A percentile compares a stretch with the other conserved stretches of the same genome.
Conservation (phyloP, 2,888 invertebrate species). For the Acrobeloides nanus region DNA sequence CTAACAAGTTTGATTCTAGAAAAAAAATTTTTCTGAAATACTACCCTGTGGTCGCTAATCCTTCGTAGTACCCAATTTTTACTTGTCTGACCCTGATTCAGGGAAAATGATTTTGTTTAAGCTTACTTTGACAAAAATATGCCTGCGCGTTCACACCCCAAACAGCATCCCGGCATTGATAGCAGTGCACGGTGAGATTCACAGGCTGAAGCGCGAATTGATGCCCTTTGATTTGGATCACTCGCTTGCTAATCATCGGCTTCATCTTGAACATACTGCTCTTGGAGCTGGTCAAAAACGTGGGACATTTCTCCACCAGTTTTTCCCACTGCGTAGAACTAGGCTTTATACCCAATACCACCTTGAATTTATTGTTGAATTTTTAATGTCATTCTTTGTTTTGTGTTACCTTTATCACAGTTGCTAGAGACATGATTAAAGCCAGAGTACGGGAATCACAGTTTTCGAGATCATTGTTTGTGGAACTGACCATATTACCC, state of each 20-base stretch:
- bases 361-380: conserved; percentile 51
- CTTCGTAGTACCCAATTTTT: too few species aligned
- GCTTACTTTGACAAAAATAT: conserved; percentile 81
- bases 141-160: conserved; percentile 95
- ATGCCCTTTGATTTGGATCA: conserved; percentile 66
- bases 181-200: conserved; percentile 70
- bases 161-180: conserved; percentile 81
- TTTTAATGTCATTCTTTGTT: not conserved
- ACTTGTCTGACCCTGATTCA: too few species aligned
- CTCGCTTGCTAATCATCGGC: conserved; percentile 22
- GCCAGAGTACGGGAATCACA: conserved; percentile 65
- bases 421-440: conserved; percentile 71
- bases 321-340: conserved; percentile 51
- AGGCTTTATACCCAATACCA: conserved; percentile 17
- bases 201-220: conserved; percentile 80
- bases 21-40: too few species aligned
- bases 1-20: too few species aligned
- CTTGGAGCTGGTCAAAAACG: conserved; percentile 77
- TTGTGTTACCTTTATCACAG: conserved; percentile 71
- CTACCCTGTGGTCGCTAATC: too few species aligned
- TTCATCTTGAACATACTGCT: conserved; percentile 55
- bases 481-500: conserved; percentile 27
- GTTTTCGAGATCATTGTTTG: conserved; percentile 57
- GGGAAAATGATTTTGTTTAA: too few species aligned
- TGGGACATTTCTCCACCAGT: conserved; percentile 69